Evolutionary conservation across 2,888 invertebrate genomes (phyloP).

Genomic region (Seira musarum): DNA sequence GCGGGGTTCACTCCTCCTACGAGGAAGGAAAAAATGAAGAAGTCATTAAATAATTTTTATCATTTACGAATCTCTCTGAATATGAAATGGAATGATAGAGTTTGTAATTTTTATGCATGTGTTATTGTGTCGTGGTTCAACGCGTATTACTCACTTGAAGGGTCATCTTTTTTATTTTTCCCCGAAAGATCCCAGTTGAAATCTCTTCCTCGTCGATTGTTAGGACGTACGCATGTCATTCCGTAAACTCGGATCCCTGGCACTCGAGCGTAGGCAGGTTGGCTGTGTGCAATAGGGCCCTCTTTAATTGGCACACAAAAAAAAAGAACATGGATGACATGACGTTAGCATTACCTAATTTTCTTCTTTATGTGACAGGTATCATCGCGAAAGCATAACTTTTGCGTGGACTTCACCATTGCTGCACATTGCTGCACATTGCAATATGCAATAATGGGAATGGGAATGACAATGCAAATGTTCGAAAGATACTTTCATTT

Average conservation of each 20-base stretch:
- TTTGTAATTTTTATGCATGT: not conserved
- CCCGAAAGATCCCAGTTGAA: conserved; percentile 43
- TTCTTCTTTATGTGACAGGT: too few species aligned
- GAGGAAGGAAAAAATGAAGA: not conserved
- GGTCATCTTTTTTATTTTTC: conserved; percentile 44
- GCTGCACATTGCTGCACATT: too few species aligned
- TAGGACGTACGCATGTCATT: conserved; percentile 76
- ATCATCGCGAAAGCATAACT: too few species aligned
- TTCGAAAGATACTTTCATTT: too few species aligned
- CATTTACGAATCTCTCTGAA: not conserved
- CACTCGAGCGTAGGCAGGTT: conserved; percentile 93
- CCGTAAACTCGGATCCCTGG: conserved; percentile 94
- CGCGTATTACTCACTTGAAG: conserved; percentile 45
- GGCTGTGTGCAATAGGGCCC: conserved; percentile 95
- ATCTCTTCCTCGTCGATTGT: conserved; percentile 47
- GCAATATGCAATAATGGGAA: too few species aligned
- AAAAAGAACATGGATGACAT: too few species aligned
- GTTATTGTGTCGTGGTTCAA: not conserved
- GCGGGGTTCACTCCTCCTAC: conserved; percentile 62
- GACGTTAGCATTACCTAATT: too few species aligned
- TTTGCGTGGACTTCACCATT: too few species aligned
- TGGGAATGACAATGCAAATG: too few species aligned
- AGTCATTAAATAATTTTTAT: too few species aligned
- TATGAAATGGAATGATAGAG: conserved; percentile 11
- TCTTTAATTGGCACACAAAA: too few species aligned